These are phyloP conservation scores for Encarsia formosa DNA, from an alignment of 2,888 invertebrate species.

Conservation along the genomic window DNA sequence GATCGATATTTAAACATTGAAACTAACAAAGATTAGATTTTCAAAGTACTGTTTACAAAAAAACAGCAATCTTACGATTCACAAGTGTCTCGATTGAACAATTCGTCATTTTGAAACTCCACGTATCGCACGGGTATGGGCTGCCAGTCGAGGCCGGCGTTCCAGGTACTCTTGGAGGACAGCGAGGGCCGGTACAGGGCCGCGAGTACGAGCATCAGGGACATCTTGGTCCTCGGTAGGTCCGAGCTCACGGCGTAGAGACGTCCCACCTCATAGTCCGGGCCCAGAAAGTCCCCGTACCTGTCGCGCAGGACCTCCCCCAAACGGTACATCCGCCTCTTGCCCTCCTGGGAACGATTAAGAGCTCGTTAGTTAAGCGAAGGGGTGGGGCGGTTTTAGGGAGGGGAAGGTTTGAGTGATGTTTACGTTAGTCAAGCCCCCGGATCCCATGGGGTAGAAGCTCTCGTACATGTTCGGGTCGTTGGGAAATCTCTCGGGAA, in stretches of 20 bases:
- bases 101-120: not conserved
- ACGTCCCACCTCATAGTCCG: conserved; percentile 46
- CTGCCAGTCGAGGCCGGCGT: conserved; percentile 59
- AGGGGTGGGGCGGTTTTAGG: not conserved
- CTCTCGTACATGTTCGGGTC: conserved; percentile 20
- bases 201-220: conserved; percentile 62
- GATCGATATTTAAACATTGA: too few relatives aligned
- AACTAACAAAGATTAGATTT: too few relatives aligned
- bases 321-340: conserved; percentile 52
- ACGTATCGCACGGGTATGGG: conserved; percentile 51
- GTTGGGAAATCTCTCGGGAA: conserved; percentile 20
- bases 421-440: conserved; percentile 64
- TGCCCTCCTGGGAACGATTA: conserved; percentile 51
- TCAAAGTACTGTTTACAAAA: too few relatives aligned
- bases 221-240: conserved; percentile 68
- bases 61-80: conserved; percentile 13
- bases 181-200: conserved; percentile 60
- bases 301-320: conserved; percentile 52
- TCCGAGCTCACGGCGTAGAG: conserved; percentile 58
- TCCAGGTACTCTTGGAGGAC: conserved; percentile 55
- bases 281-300: conserved; percentile 52
- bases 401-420: too few relatives aligned
- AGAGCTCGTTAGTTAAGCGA: not conserved
- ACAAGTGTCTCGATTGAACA: conserved; percentile 11
- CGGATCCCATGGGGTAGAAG: conserved; percentile 39